Base-by-base conservation (phyloP, 2,113 vertebrate genomes). In the Thomomys bottae region DNA sequence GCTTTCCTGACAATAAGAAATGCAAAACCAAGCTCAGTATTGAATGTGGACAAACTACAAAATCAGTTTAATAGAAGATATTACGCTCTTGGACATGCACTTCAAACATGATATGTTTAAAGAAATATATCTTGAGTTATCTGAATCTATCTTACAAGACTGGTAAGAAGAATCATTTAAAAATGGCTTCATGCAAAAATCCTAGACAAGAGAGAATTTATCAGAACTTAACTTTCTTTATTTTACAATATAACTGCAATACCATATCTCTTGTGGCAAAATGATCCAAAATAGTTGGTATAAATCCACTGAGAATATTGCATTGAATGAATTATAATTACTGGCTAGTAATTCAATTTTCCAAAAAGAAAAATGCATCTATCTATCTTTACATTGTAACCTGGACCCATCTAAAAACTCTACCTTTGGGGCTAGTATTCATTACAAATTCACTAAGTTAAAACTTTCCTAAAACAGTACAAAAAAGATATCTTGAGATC, bases 321-420 rank as follows among this genome's bases (percentile, higher is more conserved):
- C 20, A 92, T 90, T 84, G 30, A 89, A 30, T 90, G 26, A 90
- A 92, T 4, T 92, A 78, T 90, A 95, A 94, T 96, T 95, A 90
- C 76, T 84, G 61, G 38, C 85, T 89, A 91, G 45, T 72, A 93
- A 93, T 89, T 95, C 76, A 90, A 85, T 89, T 94, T 93, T 89
- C 66, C 77, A 92, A 93, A 86, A 20, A 96, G 40, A 49, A 34
- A 95, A 95, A 90, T 75, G 81, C 2, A 45, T 45, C 49, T 54
- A 54, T 54, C 49, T 54, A 54, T 54, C 49, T 54, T 15, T 54
- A 54, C 14, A 54, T 54, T 54, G 14, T 54, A 54, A 49, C 15
- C 49, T 54, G 4, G 14, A 4, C 49, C 49, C 49, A 54, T 54
- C 15, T 54, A 54, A 54, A 54, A 54, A 54, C 49, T 54, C 14